A percentile compares a stretch with the other conserved stretches of the same genome.
Evolutionary conservation across 2,888 invertebrate species (phyloP).

Genomic region (Dicyrtomina minuta): DNA sequence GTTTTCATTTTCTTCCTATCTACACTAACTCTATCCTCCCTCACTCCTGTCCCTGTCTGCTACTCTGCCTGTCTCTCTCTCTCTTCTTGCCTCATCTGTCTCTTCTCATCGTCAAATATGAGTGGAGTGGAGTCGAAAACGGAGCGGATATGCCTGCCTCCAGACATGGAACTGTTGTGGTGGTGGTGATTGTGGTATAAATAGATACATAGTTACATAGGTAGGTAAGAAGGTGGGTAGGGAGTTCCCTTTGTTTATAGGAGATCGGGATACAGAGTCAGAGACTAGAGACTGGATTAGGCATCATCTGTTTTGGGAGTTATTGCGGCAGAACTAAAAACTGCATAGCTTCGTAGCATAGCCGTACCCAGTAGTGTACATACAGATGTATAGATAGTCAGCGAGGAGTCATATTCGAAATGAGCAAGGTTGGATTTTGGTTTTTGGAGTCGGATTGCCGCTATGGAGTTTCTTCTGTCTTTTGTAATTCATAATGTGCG

Average conservation of each 20-base stretch:
- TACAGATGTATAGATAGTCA: not conserved
- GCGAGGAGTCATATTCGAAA: not conserved
- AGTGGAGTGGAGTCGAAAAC: not conserved
- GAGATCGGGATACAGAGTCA: no score
- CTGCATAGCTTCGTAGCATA: slow-evolving; percentile 19
- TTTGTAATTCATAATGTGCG: slow-evolving; percentile 34
- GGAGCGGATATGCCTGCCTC: not conserved
- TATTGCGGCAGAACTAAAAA: slow-evolving; percentile 3
- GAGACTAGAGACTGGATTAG: no score
- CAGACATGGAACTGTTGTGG: no score
- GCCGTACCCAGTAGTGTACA: not conserved
- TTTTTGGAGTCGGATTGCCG: no score
- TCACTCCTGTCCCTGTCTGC: slow-evolving; percentile 33
- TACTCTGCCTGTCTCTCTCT: slow-evolving; percentile 10
- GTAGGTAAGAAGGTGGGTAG: no score
- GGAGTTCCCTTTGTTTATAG: no score
- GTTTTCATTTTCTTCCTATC: slow-evolving; percentile 25
- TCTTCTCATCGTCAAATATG: not conserved
- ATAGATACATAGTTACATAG: no score
- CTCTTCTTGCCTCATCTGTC: not conserved
- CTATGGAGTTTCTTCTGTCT: slow-evolving; percentile 34
- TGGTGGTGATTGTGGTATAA: no score
- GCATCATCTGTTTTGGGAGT: not conserved
- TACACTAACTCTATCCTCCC: slow-evolving; percentile 22
- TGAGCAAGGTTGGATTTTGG: not conserved